A percentile compares a stretch with the other conserved stretches of the same genome.
Evolutionary conservation across 2,113 vertebrate genomes (phyloP).

Genomic region (Pelobates fuscus): DNA sequence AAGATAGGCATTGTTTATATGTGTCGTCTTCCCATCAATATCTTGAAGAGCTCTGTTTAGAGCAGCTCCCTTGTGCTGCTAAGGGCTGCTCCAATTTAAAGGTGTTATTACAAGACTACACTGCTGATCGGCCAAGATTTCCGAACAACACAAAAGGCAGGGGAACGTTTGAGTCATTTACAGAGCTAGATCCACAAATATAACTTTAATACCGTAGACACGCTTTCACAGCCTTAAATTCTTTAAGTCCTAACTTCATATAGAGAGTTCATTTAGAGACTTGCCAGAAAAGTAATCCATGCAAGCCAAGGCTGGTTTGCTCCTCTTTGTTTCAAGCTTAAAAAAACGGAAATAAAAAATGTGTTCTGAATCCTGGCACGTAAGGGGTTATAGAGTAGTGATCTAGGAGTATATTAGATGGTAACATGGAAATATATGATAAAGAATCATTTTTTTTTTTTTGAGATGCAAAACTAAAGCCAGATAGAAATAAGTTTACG

Average conservation of each 20-base stretch:
- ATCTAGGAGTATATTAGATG: too few relatives aligned
- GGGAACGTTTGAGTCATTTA: conserved; percentile 26
- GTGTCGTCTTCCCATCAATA: conserved; percentile 51
- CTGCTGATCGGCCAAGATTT: conserved; percentile 43
- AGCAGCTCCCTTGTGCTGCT: conserved; percentile 8
- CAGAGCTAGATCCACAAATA: conserved; percentile 31
- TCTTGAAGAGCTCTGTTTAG: conserved; percentile 46
- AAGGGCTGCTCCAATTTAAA: conserved; percentile 22
- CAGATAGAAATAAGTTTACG: too few relatives aligned
- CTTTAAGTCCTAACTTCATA: conserved; percentile 48
- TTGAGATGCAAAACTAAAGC: too few relatives aligned
- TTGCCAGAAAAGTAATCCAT: conserved; percentile 43
- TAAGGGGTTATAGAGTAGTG: conserved; percentile 11
- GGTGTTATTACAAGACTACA: conserved; percentile 42
- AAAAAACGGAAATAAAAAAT: too few relatives aligned
- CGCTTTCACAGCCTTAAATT: conserved; percentile 45
- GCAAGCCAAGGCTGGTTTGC: conserved; percentile 38
- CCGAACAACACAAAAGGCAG: neutral
- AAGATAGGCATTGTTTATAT: conserved; percentile 55
- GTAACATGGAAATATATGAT: too few relatives aligned
- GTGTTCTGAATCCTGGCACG: conserved; percentile 47
- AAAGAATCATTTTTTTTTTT: too few relatives aligned
- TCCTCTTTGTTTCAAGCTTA: conserved; percentile 47
- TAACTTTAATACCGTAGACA: conserved; percentile 35
- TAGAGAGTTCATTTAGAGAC: conserved; percentile 36